These are phyloP conservation scores for Acanthosepion lycidas DNA, from an alignment of 2,888 invertebrate genomes.

Conservation along the genomic window DNA sequence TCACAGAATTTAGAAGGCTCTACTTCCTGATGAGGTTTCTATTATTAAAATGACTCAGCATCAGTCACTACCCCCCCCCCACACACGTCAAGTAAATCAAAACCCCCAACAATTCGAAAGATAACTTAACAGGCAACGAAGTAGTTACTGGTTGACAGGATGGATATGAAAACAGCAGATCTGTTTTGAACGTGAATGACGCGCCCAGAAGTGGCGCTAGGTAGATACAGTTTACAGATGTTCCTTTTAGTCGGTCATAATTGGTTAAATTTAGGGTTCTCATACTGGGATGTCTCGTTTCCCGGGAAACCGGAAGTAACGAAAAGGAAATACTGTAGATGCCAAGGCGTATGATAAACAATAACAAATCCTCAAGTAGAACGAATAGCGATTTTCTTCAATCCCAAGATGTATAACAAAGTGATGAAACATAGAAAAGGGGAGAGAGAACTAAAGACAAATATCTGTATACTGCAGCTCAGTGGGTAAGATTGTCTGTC, in stretches of 20 bases:
- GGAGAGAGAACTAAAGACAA: too few relatives aligned
- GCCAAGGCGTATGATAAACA: too few relatives aligned
- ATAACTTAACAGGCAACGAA: not conserved
- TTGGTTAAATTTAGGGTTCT: not conserved
- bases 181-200: not conserved
- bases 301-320: too few relatives aligned
- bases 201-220: not conserved
- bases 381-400: too few relatives aligned
- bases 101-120: not conserved
- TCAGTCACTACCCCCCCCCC: not conserved
- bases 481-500: too few relatives aligned
- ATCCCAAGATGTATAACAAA: too few relatives aligned
- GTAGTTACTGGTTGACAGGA: not conserved
- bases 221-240: not conserved
- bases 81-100: not conserved
- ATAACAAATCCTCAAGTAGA: too few relatives aligned
- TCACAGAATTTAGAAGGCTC: not conserved
- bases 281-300: too few relatives aligned
- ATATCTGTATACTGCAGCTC: too few relatives aligned
- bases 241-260: not conserved
- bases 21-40: not conserved
- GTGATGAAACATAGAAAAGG: too few relatives aligned
- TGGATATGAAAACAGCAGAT: not conserved
- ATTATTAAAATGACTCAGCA: not conserved
- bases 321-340: too few relatives aligned